A percentile compares a stretch with the other conserved stretches of the same genome.
Conservation (phyloP, 1,140 invertebrate species). For the Tyrophagus putrescentiae region DNA sequence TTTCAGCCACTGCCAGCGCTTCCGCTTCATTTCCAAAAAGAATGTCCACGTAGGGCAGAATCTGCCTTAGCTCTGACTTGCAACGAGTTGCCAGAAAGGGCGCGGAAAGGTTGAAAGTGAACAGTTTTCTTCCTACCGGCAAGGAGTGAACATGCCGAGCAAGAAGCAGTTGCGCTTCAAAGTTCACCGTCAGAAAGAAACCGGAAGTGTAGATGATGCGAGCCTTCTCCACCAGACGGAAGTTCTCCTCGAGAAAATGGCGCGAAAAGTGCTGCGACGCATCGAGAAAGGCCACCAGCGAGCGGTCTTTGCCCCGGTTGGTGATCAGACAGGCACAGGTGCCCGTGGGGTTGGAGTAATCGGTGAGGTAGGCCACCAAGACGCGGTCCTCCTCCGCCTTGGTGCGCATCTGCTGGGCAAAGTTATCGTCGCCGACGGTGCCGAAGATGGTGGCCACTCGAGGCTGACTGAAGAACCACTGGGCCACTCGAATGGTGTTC, state of each 20-base stretch:
- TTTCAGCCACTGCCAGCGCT: constrained; percentile 27
- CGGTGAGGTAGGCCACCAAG: constrained; percentile 66
- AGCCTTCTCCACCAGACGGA: not conserved
- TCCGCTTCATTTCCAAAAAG: constrained; percentile 84
- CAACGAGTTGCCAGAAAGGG: constrained; percentile 84
- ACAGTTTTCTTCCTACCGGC: not conserved
- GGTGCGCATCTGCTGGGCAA: constrained; percentile 64
- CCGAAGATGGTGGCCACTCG: constrained; percentile 55
- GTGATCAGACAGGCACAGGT: constrained; percentile 72
- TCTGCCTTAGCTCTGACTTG: constrained; percentile 59
- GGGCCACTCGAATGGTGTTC: constrained; percentile 17
- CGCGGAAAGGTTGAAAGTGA: constrained; percentile 51
- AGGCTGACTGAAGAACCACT: constrained; percentile 17
- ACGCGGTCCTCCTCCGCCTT: constrained; percentile 66
- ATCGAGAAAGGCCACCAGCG: constrained; percentile 81
- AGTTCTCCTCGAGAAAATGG: constrained; percentile 50
- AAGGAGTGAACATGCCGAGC: not conserved
- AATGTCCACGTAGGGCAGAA: constrained; percentile 83
- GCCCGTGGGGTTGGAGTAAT: constrained; percentile 59
- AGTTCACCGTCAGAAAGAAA: not conserved
- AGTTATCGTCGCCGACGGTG: constrained; percentile 79
- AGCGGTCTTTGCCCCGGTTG: constrained; percentile 52
- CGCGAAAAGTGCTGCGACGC: constrained; percentile 83
- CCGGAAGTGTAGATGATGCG: constrained; percentile 15
- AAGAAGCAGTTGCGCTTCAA: not conserved